Evolutionary conservation across 2,888 invertebrate species (phyloP), one percentile per base, ranked within the genome.

Genomic region (Petrolisthes manimaculis): DNA sequence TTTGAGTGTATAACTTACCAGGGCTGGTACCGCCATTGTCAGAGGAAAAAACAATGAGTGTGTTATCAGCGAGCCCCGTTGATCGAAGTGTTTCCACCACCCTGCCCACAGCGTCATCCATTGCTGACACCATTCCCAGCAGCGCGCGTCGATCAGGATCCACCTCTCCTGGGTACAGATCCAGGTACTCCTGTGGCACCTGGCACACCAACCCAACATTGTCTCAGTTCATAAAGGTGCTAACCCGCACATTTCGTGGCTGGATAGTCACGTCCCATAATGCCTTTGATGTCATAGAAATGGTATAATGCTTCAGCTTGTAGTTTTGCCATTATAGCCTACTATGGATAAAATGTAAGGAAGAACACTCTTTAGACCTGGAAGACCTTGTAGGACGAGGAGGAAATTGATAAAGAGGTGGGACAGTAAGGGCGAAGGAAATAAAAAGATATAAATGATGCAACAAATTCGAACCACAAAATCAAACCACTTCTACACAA

Each of bases 91-190:
- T 95, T 80, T 94, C 92, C 0, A 97, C 94, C 18, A 98, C 95
- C 67, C 95, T 94, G 0, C 97, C 97, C 0, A 98, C 95, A 71
- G 97, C 96, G 88, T 96, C 95, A 92, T 98, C 98, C 92, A 98
- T 93, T 91, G 95, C 96, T 54, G 96, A 95, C 1, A 97, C 95
- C 95, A 98, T 96, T 6, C 96, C 89, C 67, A 85, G 71, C 67
- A 82, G 53, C 6, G 54, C 75, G 18, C 77, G 87, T 0, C 87
- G 21, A 12, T 80, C 69, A 9, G 94, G 95, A 92, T 97, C 94
- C 0, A 94, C 92, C 86, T 97, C 97, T 92, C 96, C 93, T 0
- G 93, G 92, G 93, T 97, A 96, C 92, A 94, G 95, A 0, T 95
- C 94, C 0, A 96, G 94, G n/a, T 95, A 94, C 4, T 94, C 93